Evolutionary conservation across 2,797 vertebrate genomes (phyloP), one percentile per base, ranked within the genome.

Genomic region (Phoxinus dragarum): DNA sequence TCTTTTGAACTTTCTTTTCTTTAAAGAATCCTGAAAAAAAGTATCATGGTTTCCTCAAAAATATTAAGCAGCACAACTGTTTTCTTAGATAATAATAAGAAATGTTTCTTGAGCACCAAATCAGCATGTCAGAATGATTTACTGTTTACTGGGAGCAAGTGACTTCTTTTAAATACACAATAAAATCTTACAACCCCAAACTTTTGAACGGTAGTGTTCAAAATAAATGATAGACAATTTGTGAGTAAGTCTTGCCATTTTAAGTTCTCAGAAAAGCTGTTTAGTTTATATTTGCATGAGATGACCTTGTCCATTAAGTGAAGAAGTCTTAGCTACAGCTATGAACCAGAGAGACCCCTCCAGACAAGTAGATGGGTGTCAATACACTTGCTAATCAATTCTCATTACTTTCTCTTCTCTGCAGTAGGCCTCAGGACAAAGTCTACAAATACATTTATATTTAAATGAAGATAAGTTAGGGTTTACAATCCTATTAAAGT

Each of bases 371-470:
- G 21, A 12, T 61, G 68, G 73, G 75, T 69, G 19, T 38, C 69
- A 85, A 89, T 89, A 89, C 61, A 2, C 84, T 80, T 86, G 64
- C 66, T 69, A 81, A 91, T 93, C 90, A 84, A 84, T 92, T 69
- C 84, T 84, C 76, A 89, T 93, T 90, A 89, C 84, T 52, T 8
- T 88, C 49, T 36, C 27, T 85, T 81, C 54, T 84, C 88, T 36
- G 34, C 23, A 16, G 31, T 75, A 52, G 23, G 68, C 88, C 54
- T n/a, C 27, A 75, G 69, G 78, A 69, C 76, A 67, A 86, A 83
- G 12, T 66, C 72, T 40, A 67, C 77, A 49, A 36, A 80, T 80
- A 69, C 40, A 68, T 68, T 4, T 68, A 80, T 61, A 61, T 40
- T 27, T 56, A 68, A 80, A 80, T 80, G 7, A 10, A 80, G 74